Conservation (phyloP, 2,797 vertebrate genomes). For the Ctenopoma kingsleyae region DNA sequence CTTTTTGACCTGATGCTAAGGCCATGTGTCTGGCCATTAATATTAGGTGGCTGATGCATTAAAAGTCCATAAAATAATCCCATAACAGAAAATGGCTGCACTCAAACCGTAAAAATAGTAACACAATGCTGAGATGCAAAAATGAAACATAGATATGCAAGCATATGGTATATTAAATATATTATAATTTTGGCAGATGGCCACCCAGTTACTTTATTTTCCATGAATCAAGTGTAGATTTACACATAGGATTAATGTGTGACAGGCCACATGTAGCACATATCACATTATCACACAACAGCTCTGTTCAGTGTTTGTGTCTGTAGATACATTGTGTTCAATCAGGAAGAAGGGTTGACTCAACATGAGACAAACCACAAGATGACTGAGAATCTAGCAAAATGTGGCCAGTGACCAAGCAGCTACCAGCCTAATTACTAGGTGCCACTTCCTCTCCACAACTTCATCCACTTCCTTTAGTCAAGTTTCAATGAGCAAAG, state of each 20-base stretch:
- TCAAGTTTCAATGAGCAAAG: constrained; percentile 39
- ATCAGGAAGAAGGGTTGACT: constrained; percentile 1
- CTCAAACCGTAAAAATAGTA: constrained; percentile 61
- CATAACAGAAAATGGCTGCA: constrained; percentile 50
- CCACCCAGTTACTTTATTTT: constrained; percentile 57
- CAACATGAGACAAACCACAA: not conserved
- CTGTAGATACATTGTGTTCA: constrained; percentile 11
- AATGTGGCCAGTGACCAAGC: constrained; percentile 17
- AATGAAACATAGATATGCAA: constrained; percentile 49
- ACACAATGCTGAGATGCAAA: constrained; percentile 40
- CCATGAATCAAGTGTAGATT: constrained; percentile 36
- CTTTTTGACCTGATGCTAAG: constrained; percentile 12
- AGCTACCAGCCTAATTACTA: not conserved
- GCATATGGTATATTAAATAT: constrained; percentile 45
- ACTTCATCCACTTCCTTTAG: constrained; percentile 36
- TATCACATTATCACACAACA: constrained; percentile 40
- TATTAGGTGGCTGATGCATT: constrained; percentile 57
- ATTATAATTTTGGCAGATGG: constrained; percentile 46
- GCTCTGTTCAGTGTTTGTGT: constrained; percentile 19
- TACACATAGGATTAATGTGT: constrained; percentile 40
- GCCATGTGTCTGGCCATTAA: constrained; percentile 28
- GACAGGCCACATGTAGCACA: constrained; percentile 41
- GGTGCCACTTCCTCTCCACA: constrained; percentile 10
- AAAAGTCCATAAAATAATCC: constrained; percentile 65
- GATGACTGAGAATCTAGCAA: not conserved